Evolutionary conservation across 2,888 invertebrate species (phyloP).

Genomic region (Heliconius sara): DNA sequence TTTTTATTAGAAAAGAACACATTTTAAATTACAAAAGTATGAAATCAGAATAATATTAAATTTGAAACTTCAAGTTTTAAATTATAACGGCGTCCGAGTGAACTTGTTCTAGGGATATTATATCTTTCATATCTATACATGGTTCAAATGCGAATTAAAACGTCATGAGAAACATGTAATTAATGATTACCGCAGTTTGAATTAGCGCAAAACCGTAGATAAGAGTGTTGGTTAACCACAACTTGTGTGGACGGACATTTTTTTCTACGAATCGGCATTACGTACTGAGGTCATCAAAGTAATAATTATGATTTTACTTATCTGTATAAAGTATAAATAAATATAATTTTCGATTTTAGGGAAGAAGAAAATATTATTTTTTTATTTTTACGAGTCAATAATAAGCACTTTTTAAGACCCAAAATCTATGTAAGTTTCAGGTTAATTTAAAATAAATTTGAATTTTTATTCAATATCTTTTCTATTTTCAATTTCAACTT

Average conservation of each 20-base stretch:
- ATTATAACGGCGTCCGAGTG: too few relatives aligned
- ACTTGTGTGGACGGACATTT: neutral
- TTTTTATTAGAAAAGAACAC: too few relatives aligned
- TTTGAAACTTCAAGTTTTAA: too few relatives aligned
- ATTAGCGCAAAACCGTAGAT: slow-evolving; percentile 13
- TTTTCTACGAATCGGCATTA: neutral
- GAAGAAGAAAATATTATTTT: neutral
- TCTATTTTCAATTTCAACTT: slow-evolving; percentile 46
- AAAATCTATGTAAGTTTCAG: neutral
- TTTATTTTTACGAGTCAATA: neutral
- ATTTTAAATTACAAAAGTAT: too few relatives aligned
- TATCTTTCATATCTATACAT: neutral
- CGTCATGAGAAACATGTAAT: slow-evolving; percentile 21
- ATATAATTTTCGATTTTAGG: neutral
- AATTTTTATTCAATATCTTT: neutral
- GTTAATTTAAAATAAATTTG: neutral
- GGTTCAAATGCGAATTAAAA: slow-evolving; percentile 32
- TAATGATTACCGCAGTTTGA: slow-evolving; percentile 17
- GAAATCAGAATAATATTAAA: too few relatives aligned
- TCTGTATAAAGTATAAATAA: neutral
- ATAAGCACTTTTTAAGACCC: too few relatives aligned
- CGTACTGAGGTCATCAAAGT: neutral
- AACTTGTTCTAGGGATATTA: neutral
- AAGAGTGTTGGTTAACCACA: slow-evolving; percentile 12
- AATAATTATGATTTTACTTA: neutral